Evolutionary conservation across 2,797 vertebrate genomes (phyloP).

Genomic region (Tympanoctomys barrerae): DNA sequence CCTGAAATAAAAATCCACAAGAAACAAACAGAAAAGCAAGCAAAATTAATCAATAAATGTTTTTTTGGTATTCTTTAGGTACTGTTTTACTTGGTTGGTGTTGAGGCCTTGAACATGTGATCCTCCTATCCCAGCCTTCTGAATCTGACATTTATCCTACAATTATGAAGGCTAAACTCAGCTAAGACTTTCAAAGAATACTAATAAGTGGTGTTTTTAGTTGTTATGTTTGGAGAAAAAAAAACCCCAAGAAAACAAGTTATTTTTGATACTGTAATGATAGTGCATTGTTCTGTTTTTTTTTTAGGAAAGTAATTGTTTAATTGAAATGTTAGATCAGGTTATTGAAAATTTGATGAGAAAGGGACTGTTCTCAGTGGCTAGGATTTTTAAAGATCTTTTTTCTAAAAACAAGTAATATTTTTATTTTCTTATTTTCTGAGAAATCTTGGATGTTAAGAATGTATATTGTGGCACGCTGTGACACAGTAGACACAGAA

Average conservation of each 20-base stretch:
- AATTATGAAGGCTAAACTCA: neutral
- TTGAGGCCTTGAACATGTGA: neutral
- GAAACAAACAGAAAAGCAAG: neutral
- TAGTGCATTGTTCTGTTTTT: slow-evolving; percentile 1
- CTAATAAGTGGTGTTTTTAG: slow-evolving; percentile 42
- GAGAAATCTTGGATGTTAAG: neutral
- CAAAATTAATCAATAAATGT: too few species aligned
- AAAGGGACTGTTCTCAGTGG: slow-evolving; percentile 37
- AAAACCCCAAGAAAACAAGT: slow-evolving; percentile 4
- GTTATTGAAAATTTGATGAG: slow-evolving; percentile 46
- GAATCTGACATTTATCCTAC: neutral
- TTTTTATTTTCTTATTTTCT: slow-evolving; percentile 21
- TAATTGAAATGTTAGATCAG: slow-evolving; percentile 36
- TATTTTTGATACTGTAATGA: slow-evolving; percentile 49
- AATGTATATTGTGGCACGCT: neutral
- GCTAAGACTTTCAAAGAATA: neutral
- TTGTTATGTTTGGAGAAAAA: slow-evolving; percentile 20
- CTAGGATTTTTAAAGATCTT: neutral
- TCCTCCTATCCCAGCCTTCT: neutral
- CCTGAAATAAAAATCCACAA: neutral
- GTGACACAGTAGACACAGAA: too few species aligned
- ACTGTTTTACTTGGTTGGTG: slow-evolving; percentile 30
- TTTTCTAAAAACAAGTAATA: slow-evolving; percentile 23
- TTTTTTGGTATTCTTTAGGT: neutral
- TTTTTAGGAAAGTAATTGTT: slow-evolving; percentile 59